Percentiles rank a stretch among this genome's conserved stretches.
Evolutionary conservation across 2,888 invertebrate genomes (phyloP).

Genomic region (Lottia gigantea): DNA sequence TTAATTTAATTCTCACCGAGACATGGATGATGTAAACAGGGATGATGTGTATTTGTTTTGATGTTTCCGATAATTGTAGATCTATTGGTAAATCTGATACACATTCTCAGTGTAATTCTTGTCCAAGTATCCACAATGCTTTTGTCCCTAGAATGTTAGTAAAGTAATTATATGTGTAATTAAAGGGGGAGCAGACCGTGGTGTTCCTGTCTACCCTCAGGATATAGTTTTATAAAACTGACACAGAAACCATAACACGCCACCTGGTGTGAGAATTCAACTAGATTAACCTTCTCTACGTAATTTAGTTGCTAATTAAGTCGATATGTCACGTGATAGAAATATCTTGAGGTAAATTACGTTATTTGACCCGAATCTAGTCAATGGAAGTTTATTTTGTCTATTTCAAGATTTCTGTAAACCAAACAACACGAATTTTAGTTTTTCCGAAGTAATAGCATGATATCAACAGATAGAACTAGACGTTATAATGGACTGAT

Average conservation of each 20-base stretch:
- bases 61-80: neutral
- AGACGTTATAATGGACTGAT: too few species aligned
- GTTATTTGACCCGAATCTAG: too few species aligned
- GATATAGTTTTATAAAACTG: neutral
- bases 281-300: slow-evolving; percentile 2
- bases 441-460: too few species aligned
- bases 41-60: neutral
- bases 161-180: neutral
- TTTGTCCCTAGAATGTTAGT: neutral
- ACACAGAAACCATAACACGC: slow-evolving; percentile 5
- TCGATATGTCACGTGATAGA: neutral
- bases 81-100: neutral
- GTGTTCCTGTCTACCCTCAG: slow-evolving; percentile 1
- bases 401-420: too few species aligned
- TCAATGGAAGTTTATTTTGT: too few species aligned
- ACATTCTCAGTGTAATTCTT: neutral
- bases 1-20: too few species aligned
- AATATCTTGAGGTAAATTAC: too few species aligned
- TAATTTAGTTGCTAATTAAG: slow-evolving; percentile 7
- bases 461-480: too few species aligned
- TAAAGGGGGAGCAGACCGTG: neutral
- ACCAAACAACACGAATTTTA: too few species aligned
- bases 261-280: slow-evolving; percentile 10
- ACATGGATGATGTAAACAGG: too few species aligned
- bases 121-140: neutral